phyloP scores from a whole-genome alignment of 2,113 vertebrate genomes.

The Zosterops japonicus region DNA sequence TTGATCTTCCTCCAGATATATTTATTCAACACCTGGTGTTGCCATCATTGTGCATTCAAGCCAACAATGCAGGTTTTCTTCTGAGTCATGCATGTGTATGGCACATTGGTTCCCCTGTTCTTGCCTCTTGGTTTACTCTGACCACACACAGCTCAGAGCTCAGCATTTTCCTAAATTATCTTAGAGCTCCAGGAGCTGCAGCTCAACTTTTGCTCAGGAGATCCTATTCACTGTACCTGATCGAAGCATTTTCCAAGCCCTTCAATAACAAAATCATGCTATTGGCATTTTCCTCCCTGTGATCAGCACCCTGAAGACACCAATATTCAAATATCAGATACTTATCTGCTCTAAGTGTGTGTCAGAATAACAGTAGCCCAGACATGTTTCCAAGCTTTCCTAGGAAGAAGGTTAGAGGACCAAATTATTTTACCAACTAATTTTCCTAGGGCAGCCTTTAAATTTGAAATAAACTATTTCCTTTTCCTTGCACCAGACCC shows the following conservation, averaged over 20 bases:
- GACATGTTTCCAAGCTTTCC: neutral
- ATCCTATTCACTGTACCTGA: neutral
- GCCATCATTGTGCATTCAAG: neutral
- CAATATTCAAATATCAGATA: neutral
- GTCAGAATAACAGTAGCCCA: neutral
- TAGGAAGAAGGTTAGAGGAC: neutral
- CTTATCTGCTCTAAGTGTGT: neutral
- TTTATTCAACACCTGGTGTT: neutral
- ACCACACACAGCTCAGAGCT: neutral
- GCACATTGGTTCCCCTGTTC: neutral
- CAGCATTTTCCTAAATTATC: neutral
- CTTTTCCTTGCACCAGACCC: neutral
- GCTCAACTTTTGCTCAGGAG: neutral
- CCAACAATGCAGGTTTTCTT: neutral
- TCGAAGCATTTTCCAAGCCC: neutral
- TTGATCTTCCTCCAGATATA: neutral
- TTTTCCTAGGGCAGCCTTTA: neutral
- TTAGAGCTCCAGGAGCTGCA: neutral
- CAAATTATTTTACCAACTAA: neutral
- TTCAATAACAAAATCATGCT: neutral
- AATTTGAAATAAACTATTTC: neutral
- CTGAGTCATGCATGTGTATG: fast-evolving
- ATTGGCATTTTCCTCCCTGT: neutral
- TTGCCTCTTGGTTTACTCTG: neutral
- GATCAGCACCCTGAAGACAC: neutral